Evolutionary conservation across 2,797 vertebrate species (phyloP).

Genomic region (Ceryle rudis): DNA sequence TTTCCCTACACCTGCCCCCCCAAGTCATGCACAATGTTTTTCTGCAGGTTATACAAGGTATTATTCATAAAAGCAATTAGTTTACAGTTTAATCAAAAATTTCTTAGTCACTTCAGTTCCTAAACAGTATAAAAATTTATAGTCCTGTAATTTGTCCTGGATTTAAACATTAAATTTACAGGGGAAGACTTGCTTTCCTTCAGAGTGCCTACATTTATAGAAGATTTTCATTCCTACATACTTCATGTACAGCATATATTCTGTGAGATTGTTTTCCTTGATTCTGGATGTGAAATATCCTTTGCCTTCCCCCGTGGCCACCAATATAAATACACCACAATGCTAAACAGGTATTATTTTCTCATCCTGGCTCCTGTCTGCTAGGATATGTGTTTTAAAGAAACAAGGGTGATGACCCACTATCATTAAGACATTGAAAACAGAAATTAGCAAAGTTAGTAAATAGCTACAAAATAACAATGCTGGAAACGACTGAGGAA

Average conservation of each 20-base stretch:
- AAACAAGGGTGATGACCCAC: fast-evolving
- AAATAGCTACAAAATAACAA: neutral
- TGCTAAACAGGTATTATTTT: neutral
- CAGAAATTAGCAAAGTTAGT: neutral
- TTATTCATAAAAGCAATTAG: neutral
- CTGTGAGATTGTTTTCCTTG: neutral
- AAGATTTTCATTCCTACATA: neutral
- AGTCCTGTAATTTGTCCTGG: neutral
- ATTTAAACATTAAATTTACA: neutral
- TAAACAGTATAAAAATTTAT: neutral
- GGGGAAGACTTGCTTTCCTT: neutral
- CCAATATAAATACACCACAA: neutral
- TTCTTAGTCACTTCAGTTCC: neutral
- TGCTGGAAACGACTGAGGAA: neutral
- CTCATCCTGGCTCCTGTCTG: neutral
- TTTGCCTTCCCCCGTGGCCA: neutral
- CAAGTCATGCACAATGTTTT: neutral
- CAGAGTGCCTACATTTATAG: neutral
- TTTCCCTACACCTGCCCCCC: neutral
- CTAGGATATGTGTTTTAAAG: neutral
- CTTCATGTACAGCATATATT: neutral
- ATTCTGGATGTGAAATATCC: neutral
- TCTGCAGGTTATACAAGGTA: neutral
- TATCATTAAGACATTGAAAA: neutral
- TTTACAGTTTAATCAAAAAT: neutral